Base-by-base conservation (phyloP, 2,888 invertebrate genomes). In the Dastarcus helophoroides region DNA sequence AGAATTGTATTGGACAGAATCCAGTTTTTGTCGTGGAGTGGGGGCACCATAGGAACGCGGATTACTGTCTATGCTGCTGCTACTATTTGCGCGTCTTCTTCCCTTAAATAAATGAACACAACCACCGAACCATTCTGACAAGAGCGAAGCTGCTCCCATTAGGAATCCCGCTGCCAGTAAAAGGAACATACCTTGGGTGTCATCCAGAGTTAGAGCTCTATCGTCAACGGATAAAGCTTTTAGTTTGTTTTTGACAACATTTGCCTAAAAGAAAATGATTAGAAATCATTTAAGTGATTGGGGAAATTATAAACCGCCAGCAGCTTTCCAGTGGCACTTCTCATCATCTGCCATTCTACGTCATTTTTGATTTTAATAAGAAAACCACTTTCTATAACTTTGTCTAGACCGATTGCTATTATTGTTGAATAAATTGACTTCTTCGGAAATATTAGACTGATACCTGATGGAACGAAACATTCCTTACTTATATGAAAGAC, bases 181-280 rank as follows among this genome's bases (percentile, higher is more conserved):
- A 3, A 84, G 57, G 49, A 83, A 84, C 79, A 83, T 84, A 6
- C 85, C 85, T 59, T 82, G 81, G 0, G 81, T 82, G 39, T 85
- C 85, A 46, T 79, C 82, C 15, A 83, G 60, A 2, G 78, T 76
- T n/a, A 85, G 54, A 12, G 79, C 76, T 37, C 80, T 69, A 50
- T 85, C 83, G 55, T 79, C 76, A 13, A 70, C 65, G 22, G 62
- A 56, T 5, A 60, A 43, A 11, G 62, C 58, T 26, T 64, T 65
- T 12, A 73, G 37, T 0, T 56, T 47, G 10, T 51, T 50, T 2
- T 63, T 64, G 4, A 63, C 66, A 8, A 53, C 42, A 25, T 55
- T 63, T 1, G 66, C 70, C 68, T 73, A 45, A 36, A 54, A 51
- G 38, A 26, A 29, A 26, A 26, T 19, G 14, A 4, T 34, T 14